Evolutionary conservation across 2,113 vertebrate species (phyloP), one percentile per base, ranked within the genome.

Genomic region (Macheiramphus alcinus): DNA sequence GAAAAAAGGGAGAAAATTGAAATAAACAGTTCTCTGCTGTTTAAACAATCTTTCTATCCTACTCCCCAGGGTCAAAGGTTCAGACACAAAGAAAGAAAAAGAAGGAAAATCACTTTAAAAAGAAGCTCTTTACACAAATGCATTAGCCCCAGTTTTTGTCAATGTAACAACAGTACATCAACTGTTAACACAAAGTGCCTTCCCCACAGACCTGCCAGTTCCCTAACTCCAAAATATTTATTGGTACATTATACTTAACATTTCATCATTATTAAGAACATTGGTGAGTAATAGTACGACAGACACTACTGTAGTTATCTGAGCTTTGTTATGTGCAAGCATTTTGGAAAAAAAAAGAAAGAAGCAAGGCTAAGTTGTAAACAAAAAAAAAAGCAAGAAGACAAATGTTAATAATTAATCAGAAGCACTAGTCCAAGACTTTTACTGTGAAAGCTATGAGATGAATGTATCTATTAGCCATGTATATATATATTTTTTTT

Each of bases 141-240:
- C 94, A 96, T 97, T 96, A 96, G 80, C 82, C 68, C 56, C 61
- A 95, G 82, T 97, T 97, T 95, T 78, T 78, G 66, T 62, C 90
- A 88, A 2, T 65, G 70, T 82, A 95, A 42, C 38, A 94, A 68
- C 55, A 88, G 55, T 55, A 21, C 68, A 89, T 92, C 96, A 97
- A 93, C 95, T 93, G 79, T 81, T 88, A 97, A 63, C 75, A 95
- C 73, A 75, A 96, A 97, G 89, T 89, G 76, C 94, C 90, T 91
- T 98, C 61, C 38, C 73, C 78, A 67, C 71, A 26, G 88, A 96
- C 40, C 83, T 96, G 86, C 75, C 94, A 93, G 55, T 29, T 88
- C 56, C 45, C 36, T 40, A 89, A 87, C 85, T 96, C 94, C 96
- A 70, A 97, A 97, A 95, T 97, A 97, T 96, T 97, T 97, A 96